Evolutionary conservation across 2,113 vertebrate genomes (phyloP).

Genomic region (Forbesichthys papilliferus): DNA sequence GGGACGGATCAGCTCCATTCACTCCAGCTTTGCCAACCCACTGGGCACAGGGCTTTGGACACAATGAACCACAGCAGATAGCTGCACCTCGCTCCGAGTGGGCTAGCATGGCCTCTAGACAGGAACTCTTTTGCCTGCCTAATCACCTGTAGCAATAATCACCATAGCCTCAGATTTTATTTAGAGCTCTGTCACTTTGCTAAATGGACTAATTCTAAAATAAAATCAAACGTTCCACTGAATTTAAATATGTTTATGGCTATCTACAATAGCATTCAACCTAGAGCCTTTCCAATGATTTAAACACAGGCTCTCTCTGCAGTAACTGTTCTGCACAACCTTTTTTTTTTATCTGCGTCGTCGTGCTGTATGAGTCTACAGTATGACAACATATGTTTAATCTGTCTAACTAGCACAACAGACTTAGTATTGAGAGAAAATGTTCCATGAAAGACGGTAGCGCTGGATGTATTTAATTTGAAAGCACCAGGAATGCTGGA

Average conservation of each 20-base stretch:
- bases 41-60: slow-evolving; percentile 55
- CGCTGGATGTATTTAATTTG: no score
- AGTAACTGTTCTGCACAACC: background rate
- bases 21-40: slow-evolving; percentile 66
- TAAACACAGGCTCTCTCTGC: slow-evolving; percentile 46
- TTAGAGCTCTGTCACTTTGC: slow-evolving; percentile 25
- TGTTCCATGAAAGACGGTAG: no score
- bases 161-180: slow-evolving; percentile 19
- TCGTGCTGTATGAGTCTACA: background rate
- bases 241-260: slow-evolving; percentile 58
- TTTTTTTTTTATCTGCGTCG: background rate
- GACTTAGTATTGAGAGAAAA: no score
- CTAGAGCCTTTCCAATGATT: slow-evolving; percentile 55
- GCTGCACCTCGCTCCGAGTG: slow-evolving; percentile 44
- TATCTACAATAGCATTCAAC: slow-evolving; percentile 37
- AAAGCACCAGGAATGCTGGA: no score
- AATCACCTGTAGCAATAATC: slow-evolving; percentile 44
- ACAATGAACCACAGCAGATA: slow-evolving; percentile 54
- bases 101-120: slow-evolving; percentile 35
- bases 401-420: no score
- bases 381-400: background rate
- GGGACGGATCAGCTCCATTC: slow-evolving; percentile 61
- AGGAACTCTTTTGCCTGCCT: slow-evolving; percentile 46
- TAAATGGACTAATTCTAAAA: no score
- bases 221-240: background rate